These are phyloP conservation scores for Pungitius pungitius DNA, from an alignment of 2,113 vertebrate genomes.

Conservation along the genomic window DNA sequence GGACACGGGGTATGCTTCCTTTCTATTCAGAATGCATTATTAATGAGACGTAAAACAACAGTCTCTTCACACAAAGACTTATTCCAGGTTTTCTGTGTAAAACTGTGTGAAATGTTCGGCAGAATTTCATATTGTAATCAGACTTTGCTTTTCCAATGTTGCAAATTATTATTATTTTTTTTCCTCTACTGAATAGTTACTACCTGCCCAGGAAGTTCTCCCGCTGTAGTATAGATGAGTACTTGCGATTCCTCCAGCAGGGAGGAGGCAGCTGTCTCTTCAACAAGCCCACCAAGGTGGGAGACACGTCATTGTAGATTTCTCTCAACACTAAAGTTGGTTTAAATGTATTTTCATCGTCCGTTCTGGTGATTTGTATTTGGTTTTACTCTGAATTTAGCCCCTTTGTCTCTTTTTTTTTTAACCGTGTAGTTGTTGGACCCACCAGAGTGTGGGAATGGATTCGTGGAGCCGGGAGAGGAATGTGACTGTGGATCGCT, in stretches of 20 bases:
- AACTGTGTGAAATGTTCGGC: too few species aligned
- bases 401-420: neutral
- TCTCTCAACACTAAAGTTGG: neutral
- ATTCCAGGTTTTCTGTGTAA: neutral
- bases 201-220: slow-evolving; percentile 96
- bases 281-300: slow-evolving; percentile 96
- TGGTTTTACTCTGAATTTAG: neutral
- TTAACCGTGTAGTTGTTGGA: slow-evolving; percentile 87
- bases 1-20: slow-evolving; percentile 88
- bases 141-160: neutral
- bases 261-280: slow-evolving; percentile 97
- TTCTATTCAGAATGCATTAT: neutral
- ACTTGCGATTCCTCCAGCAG: slow-evolving; percentile 91
- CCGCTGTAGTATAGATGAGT: slow-evolving; percentile 95
- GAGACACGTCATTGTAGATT: neutral
- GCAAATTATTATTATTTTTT: neutral
- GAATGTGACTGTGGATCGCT: slow-evolving; percentile 95
- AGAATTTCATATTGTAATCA: too few species aligned
- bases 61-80: too few species aligned
- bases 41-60: neutral
- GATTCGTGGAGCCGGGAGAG: slow-evolving; percentile 93
- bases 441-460: slow-evolving; percentile 93
- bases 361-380: neutral
- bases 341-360: neutral
- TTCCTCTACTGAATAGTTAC: slow-evolving; percentile 78